Conservation (phyloP, 2,113 vertebrate genomes). For the Lutjanus erythropterus region DNA sequence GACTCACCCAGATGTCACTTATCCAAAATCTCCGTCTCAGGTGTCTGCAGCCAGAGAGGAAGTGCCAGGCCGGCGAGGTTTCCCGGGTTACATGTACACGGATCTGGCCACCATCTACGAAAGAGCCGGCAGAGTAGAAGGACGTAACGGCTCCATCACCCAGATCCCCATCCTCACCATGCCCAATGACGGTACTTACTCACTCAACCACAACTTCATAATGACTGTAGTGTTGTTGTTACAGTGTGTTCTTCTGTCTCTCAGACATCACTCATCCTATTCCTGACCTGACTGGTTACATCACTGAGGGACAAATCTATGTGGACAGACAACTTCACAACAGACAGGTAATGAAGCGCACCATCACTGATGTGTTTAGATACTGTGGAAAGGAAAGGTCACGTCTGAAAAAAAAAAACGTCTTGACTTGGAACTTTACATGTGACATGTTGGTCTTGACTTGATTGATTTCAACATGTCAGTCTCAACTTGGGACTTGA, state of each 20-base stretch:
- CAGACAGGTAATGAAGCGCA: slow-evolving; percentile 79
- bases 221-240: not conserved
- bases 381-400: no score
- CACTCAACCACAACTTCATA: no score
- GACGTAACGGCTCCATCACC: slow-evolving; percentile 83
- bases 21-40: not conserved
- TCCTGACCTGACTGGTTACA: slow-evolving; percentile 86
- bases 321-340: slow-evolving; percentile 86
- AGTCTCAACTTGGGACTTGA: no score
- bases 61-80: slow-evolving; percentile 75
- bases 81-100: slow-evolving; percentile 81
- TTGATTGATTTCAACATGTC: no score
- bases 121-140: slow-evolving; percentile 79
- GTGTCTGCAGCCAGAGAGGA: slow-evolving; percentile 77
- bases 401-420: no score
- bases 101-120: slow-evolving; percentile 82
- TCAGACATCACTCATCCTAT: slow-evolving; percentile 86
- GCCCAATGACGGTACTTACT: slow-evolving; percentile 71
- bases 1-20: not conserved
- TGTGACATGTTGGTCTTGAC: no score
- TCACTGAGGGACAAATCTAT: slow-evolving; percentile 86
- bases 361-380: no score
- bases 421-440: no score
- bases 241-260: slow-evolving; percentile 15
- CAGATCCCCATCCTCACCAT: slow-evolving; percentile 83